phyloP scores from a whole-genome alignment of 2,113 vertebrate species.

The Pelvicachromis taeniatus region DNA sequence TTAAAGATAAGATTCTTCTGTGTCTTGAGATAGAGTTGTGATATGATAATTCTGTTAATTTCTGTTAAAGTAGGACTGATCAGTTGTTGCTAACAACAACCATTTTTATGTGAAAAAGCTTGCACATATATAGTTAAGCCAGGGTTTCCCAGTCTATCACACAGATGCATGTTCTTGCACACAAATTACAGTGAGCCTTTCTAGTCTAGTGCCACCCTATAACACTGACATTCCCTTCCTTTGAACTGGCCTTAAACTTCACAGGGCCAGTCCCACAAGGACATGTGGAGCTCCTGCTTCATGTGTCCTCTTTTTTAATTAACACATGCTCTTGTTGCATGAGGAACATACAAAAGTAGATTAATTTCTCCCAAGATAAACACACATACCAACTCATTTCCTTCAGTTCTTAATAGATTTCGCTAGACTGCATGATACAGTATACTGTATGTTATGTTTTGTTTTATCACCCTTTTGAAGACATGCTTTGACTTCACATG shows the following conservation, averaged over 20 bases:
- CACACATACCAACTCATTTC: background rate
- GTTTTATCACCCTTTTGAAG: background rate
- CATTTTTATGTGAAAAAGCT: background rate
- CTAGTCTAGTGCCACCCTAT: background rate
- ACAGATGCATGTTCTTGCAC: background rate
- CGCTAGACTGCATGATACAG: background rate
- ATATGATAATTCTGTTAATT: background rate
- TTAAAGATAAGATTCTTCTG: background rate
- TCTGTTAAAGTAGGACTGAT: background rate
- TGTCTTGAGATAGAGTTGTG: background rate
- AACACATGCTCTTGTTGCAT: background rate
- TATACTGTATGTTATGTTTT: background rate
- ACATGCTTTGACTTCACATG: background rate
- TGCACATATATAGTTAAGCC: background rate
- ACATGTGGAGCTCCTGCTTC: background rate
- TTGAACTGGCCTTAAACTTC: background rate
- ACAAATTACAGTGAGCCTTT: background rate
- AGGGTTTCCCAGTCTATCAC: background rate
- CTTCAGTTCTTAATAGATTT: background rate
- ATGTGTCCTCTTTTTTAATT: background rate
- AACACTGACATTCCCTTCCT: background rate
- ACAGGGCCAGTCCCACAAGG: background rate
- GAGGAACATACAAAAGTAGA: background rate
- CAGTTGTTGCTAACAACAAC: background rate
- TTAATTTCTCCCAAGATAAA: background rate